Percentiles rank a stretch among this genome's conserved stretches.
These are phyloP conservation scores for Leptinotarsa tumamoca DNA, from an alignment of 2,888 invertebrate genomes.

Conservation along the genomic window DNA sequence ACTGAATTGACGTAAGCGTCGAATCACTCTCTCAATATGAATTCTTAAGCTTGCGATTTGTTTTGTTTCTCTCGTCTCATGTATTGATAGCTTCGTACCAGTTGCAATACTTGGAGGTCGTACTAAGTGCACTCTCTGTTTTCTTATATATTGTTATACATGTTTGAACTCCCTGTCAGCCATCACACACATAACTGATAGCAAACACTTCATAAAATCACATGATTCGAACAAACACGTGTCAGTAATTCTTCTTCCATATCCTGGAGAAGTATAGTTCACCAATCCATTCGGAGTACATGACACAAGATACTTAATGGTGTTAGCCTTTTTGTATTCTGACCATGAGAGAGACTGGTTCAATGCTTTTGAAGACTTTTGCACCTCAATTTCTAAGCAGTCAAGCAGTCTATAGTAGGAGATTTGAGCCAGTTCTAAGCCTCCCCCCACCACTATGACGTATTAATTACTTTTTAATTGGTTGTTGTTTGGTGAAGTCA, in stretches of 20 bases:
- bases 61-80: conserved; percentile 17
- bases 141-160: neutral
- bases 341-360: conserved; percentile 41
- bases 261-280: conserved; percentile 37
- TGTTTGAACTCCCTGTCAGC: conserved; percentile 21
- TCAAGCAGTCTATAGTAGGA: neutral
- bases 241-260: conserved; percentile 33
- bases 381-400: conserved; percentile 40
- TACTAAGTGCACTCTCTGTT: neutral
- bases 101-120: neutral
- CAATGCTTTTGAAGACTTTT: conserved; percentile 38
- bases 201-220: conserved; percentile 3
- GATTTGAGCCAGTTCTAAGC: no score
- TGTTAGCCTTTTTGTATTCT: conserved; percentile 1
- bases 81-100: neutral
- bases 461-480: no score
- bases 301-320: neutral
- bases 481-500: no score
- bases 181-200: conserved; percentile 12
- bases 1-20: conserved; percentile 5
- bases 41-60: conserved; percentile 32
- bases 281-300: conserved; percentile 41
- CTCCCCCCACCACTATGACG: no score
- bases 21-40: conserved; percentile 30
- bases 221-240: conserved; percentile 12